Evolutionary conservation across 2,113 vertebrate species (phyloP), one percentile per base, ranked within the genome.

Genomic region (Aptenodytes patagonicus): DNA sequence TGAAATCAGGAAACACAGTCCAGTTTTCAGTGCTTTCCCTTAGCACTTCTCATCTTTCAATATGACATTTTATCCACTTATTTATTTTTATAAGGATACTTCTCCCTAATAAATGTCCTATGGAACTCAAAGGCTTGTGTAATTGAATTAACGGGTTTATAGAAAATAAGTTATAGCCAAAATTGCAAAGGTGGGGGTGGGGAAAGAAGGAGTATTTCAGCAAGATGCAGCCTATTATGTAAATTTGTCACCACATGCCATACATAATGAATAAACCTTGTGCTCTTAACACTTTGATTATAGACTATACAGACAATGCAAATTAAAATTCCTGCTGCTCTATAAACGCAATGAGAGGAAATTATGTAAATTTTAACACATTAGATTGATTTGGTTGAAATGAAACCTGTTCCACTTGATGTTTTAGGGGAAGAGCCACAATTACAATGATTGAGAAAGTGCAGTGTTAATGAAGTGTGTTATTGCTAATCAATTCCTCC

Each of bases 381-480:
- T 96, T 97, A 97, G 96, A 98, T 95, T 97, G 97, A 97, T 94
- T 97, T 91, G 89, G 68, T 96, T 95, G 92, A 88, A 97, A 98
- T 84, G 81, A 97, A 97, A 96, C 90, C 90, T 93, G 70, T 91
- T 95, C 91, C 75, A 92, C 73, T 88, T 82, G 89, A 94, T 91
- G 91, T 93, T 96, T 95, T 94, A 89, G 91, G 70, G 95, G 87
- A 92, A 96, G 95, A 96, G 84, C 91, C 90, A 89, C 96, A 98
- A 97, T 98, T 97, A 97, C 93, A 95, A 93, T 96, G 98, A 98
- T 82, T 97, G 96, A 98, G 96, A 98, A 98, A 98, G 94, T 91
- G 95, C 97, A 97, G 72, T 62, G 95, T 94, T 97, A 98, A 98
- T 97, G 96, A 97, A 96, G 96, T 96, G 87, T 96, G 96, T 97